Evolutionary conservation across 2,888 invertebrate genomes (phyloP), one percentile per base, ranked within the genome.

Genomic region (Junonia oenone): DNA sequence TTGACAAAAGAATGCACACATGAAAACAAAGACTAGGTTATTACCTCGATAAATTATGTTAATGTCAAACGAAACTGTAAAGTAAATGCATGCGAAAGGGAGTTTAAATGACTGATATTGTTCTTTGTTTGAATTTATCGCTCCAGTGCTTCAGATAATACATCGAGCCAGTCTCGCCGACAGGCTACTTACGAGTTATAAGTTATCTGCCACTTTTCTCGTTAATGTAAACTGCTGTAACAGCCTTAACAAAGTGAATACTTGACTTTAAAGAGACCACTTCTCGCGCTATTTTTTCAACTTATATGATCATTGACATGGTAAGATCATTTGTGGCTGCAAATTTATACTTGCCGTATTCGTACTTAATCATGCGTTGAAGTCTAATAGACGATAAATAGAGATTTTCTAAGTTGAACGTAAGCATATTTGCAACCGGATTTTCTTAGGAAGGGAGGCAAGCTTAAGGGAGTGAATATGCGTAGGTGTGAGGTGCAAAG

Each of bases 71-170:
- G 81, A 85, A 76, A 73, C 79, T 72, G 66, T 71, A 71, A 71
- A 63, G 71, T 43, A 73, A 78, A 76, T 86, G 83, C 81, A 73
- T 81, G 83, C 83, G 85, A 87, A 86, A 84, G 82, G 85, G 83
- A 85, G 75, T 83, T 62, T 76, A 73, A 83, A 77, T 74, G 73
- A 72, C 79, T 78, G 82, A 83, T 84, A 85, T 88, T 84, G 84
- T 87, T 87, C 89, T 89, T 88, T 88, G 88, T 88, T 85, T 85
- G 76, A 81, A 84, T 84, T 85, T 87, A 88, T 88, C 86, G 87
- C 82, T 81, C 78, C 76, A 84, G 75, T 83, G 83, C 78, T 82
- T 82, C 75, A 83, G 86, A 84, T 88, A 88, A 85, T 84, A 74
- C 79, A 75, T 66, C 72, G 71, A 73, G 71, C 59, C 63, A 59